A percentile compares a stretch with the other conserved stretches of the same genome.
These are phyloP conservation scores for Chrysolina haemoptera DNA, from an alignment of 2,888 invertebrate genomes.

Conservation along the genomic window DNA sequence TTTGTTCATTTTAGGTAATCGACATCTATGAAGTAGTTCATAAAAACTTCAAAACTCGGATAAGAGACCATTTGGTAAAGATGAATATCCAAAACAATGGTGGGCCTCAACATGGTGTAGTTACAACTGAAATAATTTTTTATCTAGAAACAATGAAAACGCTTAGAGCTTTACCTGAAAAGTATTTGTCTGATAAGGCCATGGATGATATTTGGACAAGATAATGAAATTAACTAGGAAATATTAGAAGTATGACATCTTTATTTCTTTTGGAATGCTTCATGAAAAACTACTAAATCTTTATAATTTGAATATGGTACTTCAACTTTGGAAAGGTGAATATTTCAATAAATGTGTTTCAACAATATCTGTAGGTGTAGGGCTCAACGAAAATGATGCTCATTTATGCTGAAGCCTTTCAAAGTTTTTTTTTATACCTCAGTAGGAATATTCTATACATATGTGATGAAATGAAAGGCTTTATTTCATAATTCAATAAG, in stretches of 20 bases:
- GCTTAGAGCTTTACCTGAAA: slow-evolving; percentile 82
- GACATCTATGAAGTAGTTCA: slow-evolving; percentile 78
- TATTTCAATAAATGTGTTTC: too few relatives aligned
- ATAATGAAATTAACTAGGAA: slow-evolving; percentile 64
- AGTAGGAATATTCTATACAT: too few relatives aligned
- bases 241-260: not conserved
- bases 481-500: too few relatives aligned
- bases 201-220: slow-evolving; percentile 88
- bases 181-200: slow-evolving; percentile 82
- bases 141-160: slow-evolving; percentile 90
- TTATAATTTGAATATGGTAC: too few relatives aligned
- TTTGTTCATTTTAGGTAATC: slow-evolving; percentile 59
- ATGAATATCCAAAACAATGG: slow-evolving; percentile 95
- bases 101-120: slow-evolving; percentile 96
- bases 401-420: too few relatives aligned
- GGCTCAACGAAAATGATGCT: too few relatives aligned
- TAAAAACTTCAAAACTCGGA: slow-evolving; percentile 87
- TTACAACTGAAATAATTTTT: slow-evolving; percentile 93
- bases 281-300: not conserved
- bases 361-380: too few relatives aligned
- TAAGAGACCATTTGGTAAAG: slow-evolving; percentile 86
- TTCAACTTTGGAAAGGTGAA: too few relatives aligned
- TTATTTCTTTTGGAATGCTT: not conserved
- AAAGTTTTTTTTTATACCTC: too few relatives aligned
- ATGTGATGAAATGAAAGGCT: too few relatives aligned